Evolutionary conservation across 2,888 invertebrate genomes (phyloP), one percentile per base, ranked within the genome.

Genomic region (Pterobdella sp.): DNA sequence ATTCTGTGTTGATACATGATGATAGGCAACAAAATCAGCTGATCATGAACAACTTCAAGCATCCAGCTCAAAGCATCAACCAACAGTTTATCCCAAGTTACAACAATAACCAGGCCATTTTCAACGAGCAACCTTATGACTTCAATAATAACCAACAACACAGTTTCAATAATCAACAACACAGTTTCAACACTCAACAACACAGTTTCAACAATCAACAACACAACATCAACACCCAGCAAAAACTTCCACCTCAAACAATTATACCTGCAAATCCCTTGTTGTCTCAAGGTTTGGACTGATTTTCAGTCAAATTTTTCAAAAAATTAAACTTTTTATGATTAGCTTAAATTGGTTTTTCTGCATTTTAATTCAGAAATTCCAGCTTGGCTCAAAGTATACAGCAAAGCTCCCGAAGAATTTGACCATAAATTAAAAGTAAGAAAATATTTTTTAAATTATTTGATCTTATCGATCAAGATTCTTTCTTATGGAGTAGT

Each of bases 371-470:
- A 32, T 32, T 65, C 65, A 65, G 65, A 65, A 32, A 65, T 65
- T 4, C 65, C 65, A 65, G 35, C 32, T 7, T 65, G 65, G 65
- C 65, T 65, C 34, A 35, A 10, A 22, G 35, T 65, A 3, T 65
- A 65, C 35, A 35, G 35, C 32, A 32, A 65, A 14, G 65, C 65
- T 14, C 65, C 65, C 14, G 22, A 22, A 7, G 35, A 32, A 14
- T 65, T 35, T 32, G 65, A 65, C 35, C 65, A 65, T 34, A 65
- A 65, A 65, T n/a, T 65, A 34, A 65, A 65, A 34, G 65, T 65
- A n/a, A 63, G n/a, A n/a, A n/a, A n/a, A n/a, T n/a, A n/a, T n/a
- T n/a, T n/a, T n/a, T n/a, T n/a, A n/a, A n/a, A n/a, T n/a, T n/a
- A n/a, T n/a, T n/a, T n/a, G n/a, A n/a, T n/a, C n/a, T n/a, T n/a